Evolutionary conservation across 2,113 vertebrate genomes (phyloP).

Genomic region (Corythornis cristatus): DNA sequence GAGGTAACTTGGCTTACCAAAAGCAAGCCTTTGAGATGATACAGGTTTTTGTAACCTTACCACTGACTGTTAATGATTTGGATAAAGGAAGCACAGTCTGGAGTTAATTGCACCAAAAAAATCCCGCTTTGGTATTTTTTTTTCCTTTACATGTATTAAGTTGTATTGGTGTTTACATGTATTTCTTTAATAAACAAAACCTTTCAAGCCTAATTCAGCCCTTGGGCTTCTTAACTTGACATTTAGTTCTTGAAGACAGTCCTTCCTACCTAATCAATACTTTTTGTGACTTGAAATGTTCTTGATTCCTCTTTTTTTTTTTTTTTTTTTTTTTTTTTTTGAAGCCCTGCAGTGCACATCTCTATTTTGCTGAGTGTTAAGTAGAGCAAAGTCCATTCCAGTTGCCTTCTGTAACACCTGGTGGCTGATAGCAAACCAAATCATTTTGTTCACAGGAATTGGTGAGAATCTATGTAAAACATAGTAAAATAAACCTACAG

Average conservation of each 20-base stretch:
- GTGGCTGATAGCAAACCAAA: neutral
- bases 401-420: neutral
- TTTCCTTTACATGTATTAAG: neutral
- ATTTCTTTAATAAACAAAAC: conserved; percentile 52
- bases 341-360: neutral
- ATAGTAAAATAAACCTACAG: neutral
- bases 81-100: neutral
- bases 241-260: neutral
- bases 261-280: neutral
- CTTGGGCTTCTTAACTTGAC: neutral
- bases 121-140: neutral
- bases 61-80: neutral
- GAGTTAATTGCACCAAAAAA: neutral
- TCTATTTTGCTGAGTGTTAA: neutral
- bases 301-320: neutral
- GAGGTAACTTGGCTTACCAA: neutral
- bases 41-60: neutral
- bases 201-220: neutral
- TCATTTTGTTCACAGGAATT: neutral
- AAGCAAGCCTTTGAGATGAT: neutral
- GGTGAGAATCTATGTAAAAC: neutral
- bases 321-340: neutral
- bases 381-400: neutral
- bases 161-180: conserved; percentile 43
- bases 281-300: neutral